Evolutionary conservation across 1,140 invertebrate genomes (phyloP).

Genomic region (Drosophila eugracilis): DNA sequence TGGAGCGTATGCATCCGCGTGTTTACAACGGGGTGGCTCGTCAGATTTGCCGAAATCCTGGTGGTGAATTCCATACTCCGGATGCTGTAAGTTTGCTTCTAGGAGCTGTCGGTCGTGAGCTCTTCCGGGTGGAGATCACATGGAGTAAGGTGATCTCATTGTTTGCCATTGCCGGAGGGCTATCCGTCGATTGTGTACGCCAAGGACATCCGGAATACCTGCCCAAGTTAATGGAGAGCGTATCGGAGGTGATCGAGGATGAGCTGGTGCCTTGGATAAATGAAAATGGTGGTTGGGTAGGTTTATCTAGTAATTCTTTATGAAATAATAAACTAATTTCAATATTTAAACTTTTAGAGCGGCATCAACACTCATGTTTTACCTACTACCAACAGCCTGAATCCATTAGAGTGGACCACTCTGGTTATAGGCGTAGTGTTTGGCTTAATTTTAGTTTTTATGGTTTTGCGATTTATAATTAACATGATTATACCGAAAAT

Average conservation of each 20-base stretch:
- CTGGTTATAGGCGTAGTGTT: constrained; percentile 76
- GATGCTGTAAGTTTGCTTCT: constrained; percentile 86
- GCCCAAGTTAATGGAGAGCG: constrained; percentile 86
- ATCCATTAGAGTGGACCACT: constrained; percentile 80
- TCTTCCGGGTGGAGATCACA: constrained; percentile 87
- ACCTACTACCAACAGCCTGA: constrained; percentile 71
- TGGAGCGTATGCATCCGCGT: constrained; percentile 89
- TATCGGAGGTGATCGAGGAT: constrained; percentile 88
- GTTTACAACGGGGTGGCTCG: constrained; percentile 87
- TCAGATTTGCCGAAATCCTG: constrained; percentile 86
- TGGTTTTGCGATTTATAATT: constrained; percentile 76
- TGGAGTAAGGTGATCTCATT: constrained; percentile 90
- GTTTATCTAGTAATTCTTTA: neutral
- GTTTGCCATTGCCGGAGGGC: constrained; percentile 88
- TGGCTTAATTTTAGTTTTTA: constrained; percentile 74
- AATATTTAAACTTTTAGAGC: constrained; percentile 29
- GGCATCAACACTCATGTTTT: constrained; percentile 81
- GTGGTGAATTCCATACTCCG: constrained; percentile 85
- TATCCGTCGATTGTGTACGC: constrained; percentile 89
- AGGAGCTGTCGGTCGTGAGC: constrained; percentile 87
- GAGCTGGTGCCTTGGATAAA: constrained; percentile 89
- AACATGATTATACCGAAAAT: constrained; percentile 76
- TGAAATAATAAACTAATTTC: too few relatives aligned
- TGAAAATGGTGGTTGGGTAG: constrained; percentile 90
- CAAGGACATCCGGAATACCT: constrained; percentile 89